Evolutionary conservation across 2,888 invertebrate genomes (phyloP), one percentile per base, ranked within the genome.

Genomic region (Gryllus longicercus): DNA sequence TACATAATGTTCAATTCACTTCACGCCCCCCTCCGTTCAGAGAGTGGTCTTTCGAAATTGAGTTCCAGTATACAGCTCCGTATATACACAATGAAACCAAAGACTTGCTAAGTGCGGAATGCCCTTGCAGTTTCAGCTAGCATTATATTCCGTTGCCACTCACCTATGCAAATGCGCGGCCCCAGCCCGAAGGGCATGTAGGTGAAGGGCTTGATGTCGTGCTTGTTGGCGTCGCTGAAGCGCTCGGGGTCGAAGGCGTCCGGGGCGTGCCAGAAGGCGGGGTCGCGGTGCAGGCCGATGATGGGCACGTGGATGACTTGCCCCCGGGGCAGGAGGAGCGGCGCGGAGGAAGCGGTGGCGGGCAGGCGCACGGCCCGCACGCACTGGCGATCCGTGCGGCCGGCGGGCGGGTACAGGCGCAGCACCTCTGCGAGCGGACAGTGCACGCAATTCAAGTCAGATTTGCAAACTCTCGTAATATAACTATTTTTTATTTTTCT

Each of bases 371-470:
- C 51, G 5, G 51, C 76, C 25, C 75, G 51, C 25, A 75, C 21
- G 23, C 79, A 79, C 51, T 81, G 81, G 38, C 84, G 82, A 79
- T 84, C 84, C 0, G 82, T 80, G 2, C 83, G 81, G 81, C 80
- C 50, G 83, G 83, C 11, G 11, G 78, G 77, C 50, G 80, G 80
- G 51, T 77, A 78, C 51, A 79, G 11, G 25, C 79, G 21, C 14
- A 79, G 51, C 12, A 76, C 23, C 50, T 76, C 75, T n/a, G 74
- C 63, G 5, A 63, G 12, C n/a, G 63, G 8, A 8, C 38, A 38
- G 5, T 0, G 1, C 8, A 5, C 38, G 38, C 0, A 38, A 38
- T 8, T 38, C 38, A 38, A 38, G 8, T 8, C 38, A 38, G 5
- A 38, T 38, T 38, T 8, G 5, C 8, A 38, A 38, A 8, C 38